Base-by-base conservation (phyloP, 1,140 invertebrate genomes). In the Drosophila sulfurigaster region DNA sequence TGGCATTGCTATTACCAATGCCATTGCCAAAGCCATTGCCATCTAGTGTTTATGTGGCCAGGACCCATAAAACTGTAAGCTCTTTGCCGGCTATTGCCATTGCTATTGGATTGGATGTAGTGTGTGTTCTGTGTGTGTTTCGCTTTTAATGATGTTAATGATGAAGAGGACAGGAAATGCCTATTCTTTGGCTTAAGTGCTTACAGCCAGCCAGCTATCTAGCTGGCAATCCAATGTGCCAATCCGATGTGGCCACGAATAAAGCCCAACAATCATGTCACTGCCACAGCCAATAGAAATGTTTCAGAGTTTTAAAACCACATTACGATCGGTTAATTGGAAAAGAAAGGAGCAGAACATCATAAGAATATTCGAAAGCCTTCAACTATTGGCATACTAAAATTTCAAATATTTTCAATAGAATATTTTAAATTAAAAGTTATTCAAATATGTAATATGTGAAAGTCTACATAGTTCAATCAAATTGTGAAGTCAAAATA, bases 121-220 rank as follows among this genome's bases (percentile, higher is more conserved):
- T n/a, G n/a, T n/a, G 63, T 38, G 20, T 25, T 25, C 20, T 25
- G 3, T 56, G 25, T 56, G 38, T 56, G 25, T 56, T 64, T 66
- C 25, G 32, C 25, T 59, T 67, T 74, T 74, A 72, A 80, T 67
- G 35, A 71, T 74, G 62, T 81, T 77, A 78, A 87, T 87, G 72
- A 82, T 77, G 60, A 54, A 51, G 64, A 46, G 38, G 43, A 35
- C 71, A 76, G 76, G 79, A 82, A 82, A 82, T 74, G 10, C 78
- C 82, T 48, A 86, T 86, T 75, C 82, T 59, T 62, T 56, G 28
- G 43, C 49, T 70, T 77, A 82, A 81, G 77, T 81, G 73, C 62
- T 67, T 16, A 13, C 28, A 13, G 35, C 7, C 52, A 32, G 32
- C 54, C 45, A 38, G n/a, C 13, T 45, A 41, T 16, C 54, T 49